These are phyloP conservation scores for Hydrotaea diabolus DNA, from an alignment of 2,888 invertebrate species.

Conservation along the genomic window DNA sequence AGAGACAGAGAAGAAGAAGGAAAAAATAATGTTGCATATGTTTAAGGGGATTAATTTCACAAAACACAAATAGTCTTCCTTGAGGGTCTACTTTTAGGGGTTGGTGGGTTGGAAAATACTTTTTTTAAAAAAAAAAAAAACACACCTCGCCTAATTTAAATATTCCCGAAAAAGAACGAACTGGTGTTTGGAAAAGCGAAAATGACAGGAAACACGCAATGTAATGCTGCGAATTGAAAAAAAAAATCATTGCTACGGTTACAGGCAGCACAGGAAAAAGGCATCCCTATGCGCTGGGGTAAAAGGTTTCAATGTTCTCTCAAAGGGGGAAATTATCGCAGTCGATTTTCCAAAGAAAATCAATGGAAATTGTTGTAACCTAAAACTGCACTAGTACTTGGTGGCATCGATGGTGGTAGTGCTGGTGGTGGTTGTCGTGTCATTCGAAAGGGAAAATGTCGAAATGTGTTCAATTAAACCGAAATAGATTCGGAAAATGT, in stretches of 20 bases:
- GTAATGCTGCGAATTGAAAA: constrained; percentile 34
- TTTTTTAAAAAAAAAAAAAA: background rate
- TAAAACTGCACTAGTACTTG: background rate
- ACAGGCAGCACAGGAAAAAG: background rate
- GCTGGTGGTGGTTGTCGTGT: background rate
- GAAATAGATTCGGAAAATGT: constrained; percentile 6
- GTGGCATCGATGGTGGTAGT: background rate
- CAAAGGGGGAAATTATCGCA: background rate
- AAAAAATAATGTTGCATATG: constrained; percentile 20
- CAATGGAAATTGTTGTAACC: constrained; percentile 21
- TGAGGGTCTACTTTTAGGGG: constrained; percentile 13
- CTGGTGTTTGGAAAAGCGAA: too few species aligned
- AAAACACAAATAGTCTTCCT: background rate
- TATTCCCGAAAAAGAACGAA: constrained; percentile 25
- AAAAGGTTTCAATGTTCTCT: background rate
- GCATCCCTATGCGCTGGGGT: background rate
- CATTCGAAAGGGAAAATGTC: constrained; percentile 1
- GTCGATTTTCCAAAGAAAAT: constrained; percentile 1
- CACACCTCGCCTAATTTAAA: constrained; percentile 19
- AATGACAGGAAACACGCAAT: constrained; percentile 6
- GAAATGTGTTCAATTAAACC: constrained; percentile 36
- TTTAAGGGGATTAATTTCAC: constrained; percentile 31
- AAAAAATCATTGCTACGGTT: constrained; percentile 4
- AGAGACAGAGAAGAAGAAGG: background rate
- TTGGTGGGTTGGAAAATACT: background rate